Evolutionary conservation across 2,113 vertebrate species (phyloP).

Genomic region (Bos taurus): ARS-UCD2.0 NC_037345.1:8214501-8215000

Average conservation of each 20-base stretch:
- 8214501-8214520: neutral
- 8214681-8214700: neutral
- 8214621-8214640: neutral
- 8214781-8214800: rapidly evolving
- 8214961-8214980: neutral
- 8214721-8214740: rapidly evolving
- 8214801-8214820: neutral
- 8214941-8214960: neutral
- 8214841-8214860: neutral
- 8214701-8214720: neutral
- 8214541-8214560: neutral
- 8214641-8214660: neutral
- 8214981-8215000: neutral
- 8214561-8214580: neutral
- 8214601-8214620: neutral
- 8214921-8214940: neutral
- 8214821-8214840: neutral
- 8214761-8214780: neutral
- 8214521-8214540: neutral
- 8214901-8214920: neutral
- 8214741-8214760: rapidly evolving
- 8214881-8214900: neutral
- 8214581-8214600: neutral
- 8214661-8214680: neutral
- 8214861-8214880: neutral